Conservation (phyloP, 2,888 invertebrate genomes). For the Fissipunctia ypsillon region DNA sequence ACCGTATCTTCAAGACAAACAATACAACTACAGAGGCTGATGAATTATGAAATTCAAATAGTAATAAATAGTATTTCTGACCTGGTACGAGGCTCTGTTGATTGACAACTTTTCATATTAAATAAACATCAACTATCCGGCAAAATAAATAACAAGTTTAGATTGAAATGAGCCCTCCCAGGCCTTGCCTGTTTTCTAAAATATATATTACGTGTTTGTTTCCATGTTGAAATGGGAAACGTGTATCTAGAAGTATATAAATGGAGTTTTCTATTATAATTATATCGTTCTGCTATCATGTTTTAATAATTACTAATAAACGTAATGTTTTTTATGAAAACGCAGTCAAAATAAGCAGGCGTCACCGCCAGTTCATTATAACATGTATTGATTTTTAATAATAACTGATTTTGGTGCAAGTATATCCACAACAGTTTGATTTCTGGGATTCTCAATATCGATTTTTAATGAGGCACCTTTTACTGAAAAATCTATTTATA, state of each 20-base stretch:
- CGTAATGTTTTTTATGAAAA: too few relatives aligned
- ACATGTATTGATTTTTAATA: too few relatives aligned
- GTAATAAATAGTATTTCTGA: slow-evolving; percentile 57
- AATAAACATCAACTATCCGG: slow-evolving; percentile 67
- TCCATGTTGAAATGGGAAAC: slow-evolving; percentile 20
- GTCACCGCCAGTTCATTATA: too few relatives aligned
- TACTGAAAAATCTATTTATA: too few relatives aligned
- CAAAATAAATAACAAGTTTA: slow-evolving; percentile 72
- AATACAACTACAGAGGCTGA: slow-evolving; percentile 25
- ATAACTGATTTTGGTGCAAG: too few relatives aligned
- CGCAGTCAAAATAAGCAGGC: too few relatives aligned
- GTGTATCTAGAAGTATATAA: background rate
- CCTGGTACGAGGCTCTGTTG: slow-evolving; percentile 43
- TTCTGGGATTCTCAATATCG: too few relatives aligned
- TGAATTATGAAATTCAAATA: slow-evolving; percentile 60
- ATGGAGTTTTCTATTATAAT: too few relatives aligned
- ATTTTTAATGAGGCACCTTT: too few relatives aligned
- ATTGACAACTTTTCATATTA: slow-evolving; percentile 69
- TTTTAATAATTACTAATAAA: too few relatives aligned
- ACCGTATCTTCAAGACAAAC: slow-evolving; percentile 31
- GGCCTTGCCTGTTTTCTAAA: slow-evolving; percentile 51
- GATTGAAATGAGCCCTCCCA: slow-evolving; percentile 65
- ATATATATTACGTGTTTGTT: slow-evolving; percentile 33
- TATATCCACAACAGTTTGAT: background rate
- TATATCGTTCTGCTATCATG: too few relatives aligned